Percentiles rank a stretch among this genome's conserved stretches.
Evolutionary conservation across 2,888 invertebrate genomes (phyloP).

Genomic region (Cinara cedri): DNA sequence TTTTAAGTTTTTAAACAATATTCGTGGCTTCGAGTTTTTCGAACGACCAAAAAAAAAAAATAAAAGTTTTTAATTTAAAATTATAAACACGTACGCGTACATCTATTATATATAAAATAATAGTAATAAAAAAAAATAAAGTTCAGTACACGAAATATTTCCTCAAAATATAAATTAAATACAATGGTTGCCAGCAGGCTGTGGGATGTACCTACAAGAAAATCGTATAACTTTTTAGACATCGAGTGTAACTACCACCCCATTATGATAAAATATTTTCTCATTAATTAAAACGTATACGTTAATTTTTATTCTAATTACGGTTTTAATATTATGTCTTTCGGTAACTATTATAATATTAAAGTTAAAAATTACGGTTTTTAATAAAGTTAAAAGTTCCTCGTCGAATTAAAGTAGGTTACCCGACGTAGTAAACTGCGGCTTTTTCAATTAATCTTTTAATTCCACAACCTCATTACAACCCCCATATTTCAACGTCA

Average conservation of each 20-base stretch:
- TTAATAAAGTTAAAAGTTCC: conserved; percentile 26
- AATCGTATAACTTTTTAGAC: neutral
- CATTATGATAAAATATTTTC: conserved; percentile 5
- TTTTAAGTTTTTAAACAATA: no score
- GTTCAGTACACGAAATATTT: conserved; percentile 1
- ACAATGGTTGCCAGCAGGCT: neutral
- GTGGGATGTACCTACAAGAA: neutral
- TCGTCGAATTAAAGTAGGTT: neutral
- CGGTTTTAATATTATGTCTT: conserved; percentile 5
- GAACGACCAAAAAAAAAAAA: neutral
- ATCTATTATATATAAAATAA: neutral
- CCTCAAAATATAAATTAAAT: conserved; percentile 7
- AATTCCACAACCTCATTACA: neutral
- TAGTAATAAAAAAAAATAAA: conserved; percentile 15
- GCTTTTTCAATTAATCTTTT: conserved; percentile 13
- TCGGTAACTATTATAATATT: conserved; percentile 21
- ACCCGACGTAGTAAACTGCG: conserved; percentile 2
- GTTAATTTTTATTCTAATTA: conserved; percentile 32
- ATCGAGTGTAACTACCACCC: neutral
- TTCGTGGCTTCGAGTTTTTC: no score
- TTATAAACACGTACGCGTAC: neutral
- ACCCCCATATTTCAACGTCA: neutral
- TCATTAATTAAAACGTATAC: conserved; percentile 30
- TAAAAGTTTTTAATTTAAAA: conserved; percentile 25
- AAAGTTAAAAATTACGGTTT: neutral